Conservation (phyloP, 1,140 invertebrate species). For the Drosophila simulans region DNA sequence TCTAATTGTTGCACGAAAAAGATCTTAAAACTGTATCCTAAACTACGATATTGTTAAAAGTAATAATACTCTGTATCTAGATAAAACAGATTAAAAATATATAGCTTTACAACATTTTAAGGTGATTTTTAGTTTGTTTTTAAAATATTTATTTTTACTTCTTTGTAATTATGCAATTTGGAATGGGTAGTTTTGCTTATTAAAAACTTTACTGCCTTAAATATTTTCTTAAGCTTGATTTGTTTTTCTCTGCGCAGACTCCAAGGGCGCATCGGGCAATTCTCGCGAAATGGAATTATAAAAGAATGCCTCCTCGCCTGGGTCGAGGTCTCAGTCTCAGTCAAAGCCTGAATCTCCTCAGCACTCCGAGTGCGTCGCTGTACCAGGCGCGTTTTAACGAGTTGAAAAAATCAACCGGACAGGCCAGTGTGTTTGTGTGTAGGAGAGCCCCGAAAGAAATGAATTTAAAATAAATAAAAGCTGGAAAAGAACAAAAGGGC, state of each 20-base stretch:
- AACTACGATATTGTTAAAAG: too few species aligned
- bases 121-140: too few species aligned
- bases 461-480: conserved; percentile 83
- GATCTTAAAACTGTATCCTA: too few species aligned
- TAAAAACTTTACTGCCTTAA: background rate
- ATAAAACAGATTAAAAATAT: too few species aligned
- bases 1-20: too few species aligned
- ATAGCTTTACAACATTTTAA: too few species aligned
- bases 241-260: conserved; percentile 43
- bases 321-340: conserved; percentile 27
- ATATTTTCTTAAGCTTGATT: background rate
- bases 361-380: conserved; percentile 6
- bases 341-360: background rate
- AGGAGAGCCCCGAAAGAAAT: conserved; percentile 66
- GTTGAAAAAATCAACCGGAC: conserved; percentile 67
- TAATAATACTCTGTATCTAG: too few species aligned
- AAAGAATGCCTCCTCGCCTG: conserved; percentile 77
- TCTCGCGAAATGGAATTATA: conserved; percentile 84
- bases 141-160: background rate
- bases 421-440: conserved; percentile 38
- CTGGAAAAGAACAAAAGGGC: conserved; percentile 72
- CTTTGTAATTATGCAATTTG: background rate
- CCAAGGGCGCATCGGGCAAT: conserved; percentile 80
- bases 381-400: conserved; percentile 73
- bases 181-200: background rate